Evolutionary conservation across 2,797 vertebrate species (phyloP), one percentile per base, ranked within the genome.

Genomic region (Dromococcyx pavoninus): DNA sequence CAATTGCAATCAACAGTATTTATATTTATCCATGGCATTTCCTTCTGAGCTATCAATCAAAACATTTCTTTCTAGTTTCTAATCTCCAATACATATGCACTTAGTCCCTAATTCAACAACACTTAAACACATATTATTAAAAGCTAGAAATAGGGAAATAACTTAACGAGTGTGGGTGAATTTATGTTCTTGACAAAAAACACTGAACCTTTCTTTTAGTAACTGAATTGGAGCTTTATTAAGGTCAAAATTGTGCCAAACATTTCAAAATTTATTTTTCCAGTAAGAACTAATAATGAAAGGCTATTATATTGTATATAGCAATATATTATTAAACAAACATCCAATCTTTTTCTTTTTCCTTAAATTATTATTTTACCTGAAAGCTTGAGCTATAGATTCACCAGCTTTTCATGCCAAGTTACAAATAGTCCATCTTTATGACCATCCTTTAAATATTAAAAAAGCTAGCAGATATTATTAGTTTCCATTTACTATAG

Each of bases 21-120:
- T 96, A 95, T 95, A 95, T 94, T 94, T 95, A 96, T 88, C 92
- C 73, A 88, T 91, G 87, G 89, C 89, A 95, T 92, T 95, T 95
- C 89, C 91, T 92, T 93, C 81, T 44, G 50, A 94, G 65, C 95
- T 78, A 93, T 92, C 92, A 95, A 93, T 96, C 93, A 89, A 91
- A 95, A 80, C 35, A 86, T 67, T 94, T 71, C 57, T 89, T 88
- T 86, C 61, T 89, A 39, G 28, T 75, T 94, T 87, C 44, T 86
- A 33, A 75, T 51, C 54, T 58, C 32, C 50, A 79, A 13, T 54
- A 66, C 48, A 67, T 54, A 37, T 80, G 35, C 54, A 72, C 81
- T 78, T 72, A 80, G 32, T 44, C 23, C 35, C 56, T 53, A 88
- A 88, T 65, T 43, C 69, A 69, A 57, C 80, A 60, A 28, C 57